Conservation (phyloP, 2,888 invertebrate species). For the Diaphora mendica region DNA sequence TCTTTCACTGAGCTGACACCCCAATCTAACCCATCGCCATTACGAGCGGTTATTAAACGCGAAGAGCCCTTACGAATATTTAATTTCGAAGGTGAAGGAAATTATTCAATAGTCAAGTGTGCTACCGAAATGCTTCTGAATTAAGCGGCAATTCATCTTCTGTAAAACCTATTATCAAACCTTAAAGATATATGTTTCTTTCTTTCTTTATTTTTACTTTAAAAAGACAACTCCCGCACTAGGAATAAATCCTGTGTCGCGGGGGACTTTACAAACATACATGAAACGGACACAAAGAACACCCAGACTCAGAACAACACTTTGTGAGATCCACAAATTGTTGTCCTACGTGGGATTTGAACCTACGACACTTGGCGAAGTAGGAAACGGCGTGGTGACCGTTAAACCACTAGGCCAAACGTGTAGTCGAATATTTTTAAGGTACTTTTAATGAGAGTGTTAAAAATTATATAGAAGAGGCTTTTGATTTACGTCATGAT, state of each 20-base stretch:
- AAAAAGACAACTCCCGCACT: too few species aligned
- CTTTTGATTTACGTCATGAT: not conserved
- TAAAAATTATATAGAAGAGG: not conserved
- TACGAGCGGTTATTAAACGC: slow-evolving; percentile 44
- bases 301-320: too few species aligned
- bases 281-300: too few species aligned
- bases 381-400: too few species aligned
- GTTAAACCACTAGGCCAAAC: too few species aligned
- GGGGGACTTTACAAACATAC: too few species aligned
- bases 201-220: too few species aligned
- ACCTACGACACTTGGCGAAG: too few species aligned
- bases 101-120: slow-evolving; percentile 47
- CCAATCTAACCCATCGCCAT: slow-evolving; percentile 42
- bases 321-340: too few species aligned
- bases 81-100: slow-evolving; percentile 43
- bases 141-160: slow-evolving; percentile 34
- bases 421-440: too few species aligned
- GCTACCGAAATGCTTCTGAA: slow-evolving; percentile 27
- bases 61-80: slow-evolving; percentile 50
- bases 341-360: too few species aligned
- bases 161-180: slow-evolving; percentile 5
- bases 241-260: too few species aligned
- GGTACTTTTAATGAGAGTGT: not conserved
- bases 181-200: not conserved
- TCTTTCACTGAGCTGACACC: slow-evolving; percentile 12